Conservation (phyloP, 2,113 vertebrate species). For the Plestiodon gilberti region DNA sequence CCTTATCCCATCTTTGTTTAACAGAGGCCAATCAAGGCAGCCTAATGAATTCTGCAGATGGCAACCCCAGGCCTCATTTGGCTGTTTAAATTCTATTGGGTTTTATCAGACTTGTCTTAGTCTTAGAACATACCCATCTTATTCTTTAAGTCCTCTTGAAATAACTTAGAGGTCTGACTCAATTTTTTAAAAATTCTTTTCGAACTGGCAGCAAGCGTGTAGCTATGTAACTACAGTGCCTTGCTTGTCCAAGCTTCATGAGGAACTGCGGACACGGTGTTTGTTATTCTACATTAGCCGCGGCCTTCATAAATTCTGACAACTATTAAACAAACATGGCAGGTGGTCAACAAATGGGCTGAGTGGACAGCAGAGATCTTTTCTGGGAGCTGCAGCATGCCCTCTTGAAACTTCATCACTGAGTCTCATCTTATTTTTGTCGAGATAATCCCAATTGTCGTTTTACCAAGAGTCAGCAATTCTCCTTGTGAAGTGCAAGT, state of each 20-base stretch:
- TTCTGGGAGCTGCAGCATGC: constrained; percentile 18
- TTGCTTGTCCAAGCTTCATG: background rate
- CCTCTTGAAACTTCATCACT: constrained; percentile 30
- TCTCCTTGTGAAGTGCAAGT: constrained; percentile 71
- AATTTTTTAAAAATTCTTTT: background rate
- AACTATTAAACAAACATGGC: constrained; percentile 75
- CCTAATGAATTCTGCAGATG: constrained; percentile 98
- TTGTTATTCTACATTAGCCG: constrained; percentile 69
- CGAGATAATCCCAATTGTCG: constrained; percentile 39
- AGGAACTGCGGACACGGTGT: constrained; percentile 30
- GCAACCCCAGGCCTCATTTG: constrained; percentile 70
- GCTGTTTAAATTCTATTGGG: constrained; percentile 73
- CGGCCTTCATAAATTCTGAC: constrained; percentile 75
- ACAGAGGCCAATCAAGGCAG: constrained; percentile 86
- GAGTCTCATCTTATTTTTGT: constrained; percentile 23
- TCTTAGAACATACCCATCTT: constrained; percentile 67
- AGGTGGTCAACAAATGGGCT: constrained; percentile 68
- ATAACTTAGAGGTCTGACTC: constrained; percentile 18
- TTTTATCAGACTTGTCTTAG: constrained; percentile 77
- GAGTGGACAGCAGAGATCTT: constrained; percentile 41
- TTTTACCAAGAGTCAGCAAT: constrained; percentile 59
- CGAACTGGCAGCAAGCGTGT: background rate
- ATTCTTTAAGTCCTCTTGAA: constrained; percentile 8
- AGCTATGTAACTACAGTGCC: background rate
- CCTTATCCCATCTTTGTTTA: constrained; percentile 95